Percentiles rank a stretch among this genome's conserved stretches.
Conservation (phyloP, 2,113 vertebrate genomes). For the Callopanchax toddi region DNA sequence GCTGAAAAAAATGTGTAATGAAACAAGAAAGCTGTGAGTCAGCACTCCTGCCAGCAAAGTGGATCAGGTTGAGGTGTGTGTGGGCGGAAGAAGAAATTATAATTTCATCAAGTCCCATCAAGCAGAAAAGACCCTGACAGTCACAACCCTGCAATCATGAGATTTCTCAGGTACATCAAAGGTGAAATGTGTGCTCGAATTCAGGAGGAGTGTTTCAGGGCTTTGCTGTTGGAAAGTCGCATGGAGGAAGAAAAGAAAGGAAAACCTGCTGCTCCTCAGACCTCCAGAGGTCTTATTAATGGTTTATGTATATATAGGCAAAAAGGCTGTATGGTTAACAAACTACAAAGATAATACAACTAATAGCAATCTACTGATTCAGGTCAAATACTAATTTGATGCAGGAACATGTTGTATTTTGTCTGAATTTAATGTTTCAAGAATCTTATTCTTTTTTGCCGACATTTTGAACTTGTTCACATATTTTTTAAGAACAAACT, state of each 20-base stretch:
- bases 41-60: constrained; percentile 32
- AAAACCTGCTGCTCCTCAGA: not conserved
- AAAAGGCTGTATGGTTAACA: too few species aligned
- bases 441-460: too few species aligned
- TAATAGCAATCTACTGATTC: too few species aligned
- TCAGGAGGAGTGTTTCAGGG: not conserved
- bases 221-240: constrained; percentile 10
- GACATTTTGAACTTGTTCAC: too few species aligned
- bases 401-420: too few species aligned
- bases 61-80: constrained; percentile 36
- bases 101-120: constrained; percentile 46
- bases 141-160: constrained; percentile 21
- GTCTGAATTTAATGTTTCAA: not conserved
- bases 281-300: not conserved
- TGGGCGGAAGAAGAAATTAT: constrained; percentile 41
- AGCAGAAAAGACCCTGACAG: constrained; percentile 41
- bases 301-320: too few species aligned
- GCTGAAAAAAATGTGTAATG: constrained; percentile 12
- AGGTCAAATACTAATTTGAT: too few species aligned
- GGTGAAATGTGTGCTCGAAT: not conserved
- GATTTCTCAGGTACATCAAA: constrained; percentile 28
- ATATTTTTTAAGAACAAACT: too few species aligned
- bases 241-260: not conserved
- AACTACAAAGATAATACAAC: too few species aligned
- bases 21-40: constrained; percentile 39